Evolutionary conservation across 2,888 invertebrate genomes (phyloP).

Genomic region (Miltochrista miniata): DNA sequence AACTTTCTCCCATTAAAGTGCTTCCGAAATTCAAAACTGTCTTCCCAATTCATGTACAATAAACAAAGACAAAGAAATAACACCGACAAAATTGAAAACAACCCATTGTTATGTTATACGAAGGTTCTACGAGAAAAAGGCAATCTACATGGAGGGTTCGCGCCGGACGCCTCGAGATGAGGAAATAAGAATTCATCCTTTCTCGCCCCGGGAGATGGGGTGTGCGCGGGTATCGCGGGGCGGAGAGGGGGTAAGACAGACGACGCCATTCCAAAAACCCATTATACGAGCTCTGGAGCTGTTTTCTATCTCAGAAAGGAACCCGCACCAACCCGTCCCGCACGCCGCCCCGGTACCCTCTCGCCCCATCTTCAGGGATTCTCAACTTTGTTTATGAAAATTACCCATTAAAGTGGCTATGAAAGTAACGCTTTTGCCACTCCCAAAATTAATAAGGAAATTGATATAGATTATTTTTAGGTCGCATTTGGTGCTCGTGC

Average conservation of each 20-base stretch:
- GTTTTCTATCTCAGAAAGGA: conserved; percentile 84
- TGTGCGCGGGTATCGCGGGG: conserved; percentile 38
- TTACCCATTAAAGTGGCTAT: conserved; percentile 83
- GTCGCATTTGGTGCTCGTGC: conserved; percentile 45
- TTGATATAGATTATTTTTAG: conserved; percentile 78
- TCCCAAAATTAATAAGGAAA: conserved; percentile 82
- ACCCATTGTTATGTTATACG: conserved; percentile 82
- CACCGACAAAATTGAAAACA: conserved; percentile 80
- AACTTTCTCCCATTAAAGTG: neutral
- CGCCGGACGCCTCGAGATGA: conserved; percentile 80
- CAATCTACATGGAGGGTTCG: conserved; percentile 82
- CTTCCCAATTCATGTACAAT: conserved; percentile 21
- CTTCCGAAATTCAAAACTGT: conserved; percentile 11
- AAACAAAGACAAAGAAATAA: conserved; percentile 55
- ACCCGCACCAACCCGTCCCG: conserved; percentile 51
- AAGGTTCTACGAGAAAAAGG: conserved; percentile 78
- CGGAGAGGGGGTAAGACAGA: conserved; percentile 82
- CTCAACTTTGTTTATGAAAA: conserved; percentile 83
- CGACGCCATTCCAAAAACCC: conserved; percentile 89
- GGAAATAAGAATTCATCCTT: conserved; percentile 85
- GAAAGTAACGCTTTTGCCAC: conserved; percentile 82
- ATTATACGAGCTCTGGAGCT: conserved; percentile 87
- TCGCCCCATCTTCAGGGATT: conserved; percentile 65
- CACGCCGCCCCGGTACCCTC: conserved; percentile 49
- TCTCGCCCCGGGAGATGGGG: conserved; percentile 65